Percentiles rank a stretch among this genome's conserved stretches.
phyloP scores from a whole-genome alignment of 2,888 invertebrate species.

The Drosophila conformis region DNA sequence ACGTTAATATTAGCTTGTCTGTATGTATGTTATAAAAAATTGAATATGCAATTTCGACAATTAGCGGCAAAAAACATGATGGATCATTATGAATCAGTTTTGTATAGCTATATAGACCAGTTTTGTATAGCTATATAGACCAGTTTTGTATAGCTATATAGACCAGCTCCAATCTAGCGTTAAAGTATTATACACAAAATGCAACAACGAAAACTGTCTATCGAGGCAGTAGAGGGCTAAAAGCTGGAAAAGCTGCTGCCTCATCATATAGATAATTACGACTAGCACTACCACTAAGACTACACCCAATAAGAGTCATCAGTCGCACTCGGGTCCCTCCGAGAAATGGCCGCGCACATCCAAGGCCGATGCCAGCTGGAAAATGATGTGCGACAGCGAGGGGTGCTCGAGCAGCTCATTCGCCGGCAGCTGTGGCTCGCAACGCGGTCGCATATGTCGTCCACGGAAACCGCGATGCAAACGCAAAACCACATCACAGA shows the following conservation, averaged over 20 bases:
- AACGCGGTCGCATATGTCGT: slow-evolving; percentile 93
- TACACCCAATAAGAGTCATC: slow-evolving; percentile 82
- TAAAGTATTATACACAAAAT: slow-evolving; percentile 67
- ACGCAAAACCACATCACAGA: slow-evolving; percentile 95
- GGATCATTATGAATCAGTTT: slow-evolving; percentile 8
- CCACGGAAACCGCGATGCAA: slow-evolving; percentile 94
- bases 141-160: slow-evolving; percentile 5
- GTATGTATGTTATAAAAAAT: slow-evolving; percentile 50
- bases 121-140: slow-evolving; percentile 4
- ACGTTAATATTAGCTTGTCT: slow-evolving; percentile 42
- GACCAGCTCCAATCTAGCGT: slow-evolving; percentile 44
- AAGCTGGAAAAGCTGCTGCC: slow-evolving; percentile 62
- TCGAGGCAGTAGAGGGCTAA: slow-evolving; percentile 49
- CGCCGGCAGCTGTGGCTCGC: slow-evolving; percentile 94
- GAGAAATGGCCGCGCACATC: slow-evolving; percentile 89
- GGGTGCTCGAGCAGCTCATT: slow-evolving; percentile 94
- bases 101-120: slow-evolving; percentile 18
- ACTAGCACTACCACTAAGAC: slow-evolving; percentile 70
- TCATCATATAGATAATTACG: slow-evolving; percentile 65
- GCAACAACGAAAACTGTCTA: slow-evolving; percentile 49
- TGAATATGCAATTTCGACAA: slow-evolving; percentile 44
- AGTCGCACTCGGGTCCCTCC: slow-evolving; percentile 85
- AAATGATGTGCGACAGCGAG: slow-evolving; percentile 90
- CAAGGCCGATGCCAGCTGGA: slow-evolving; percentile 93
- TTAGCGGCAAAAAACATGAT: slow-evolving; percentile 27